Conservation (phyloP, 2,797 vertebrate species). For the Astyanax mexicanus region DNA sequence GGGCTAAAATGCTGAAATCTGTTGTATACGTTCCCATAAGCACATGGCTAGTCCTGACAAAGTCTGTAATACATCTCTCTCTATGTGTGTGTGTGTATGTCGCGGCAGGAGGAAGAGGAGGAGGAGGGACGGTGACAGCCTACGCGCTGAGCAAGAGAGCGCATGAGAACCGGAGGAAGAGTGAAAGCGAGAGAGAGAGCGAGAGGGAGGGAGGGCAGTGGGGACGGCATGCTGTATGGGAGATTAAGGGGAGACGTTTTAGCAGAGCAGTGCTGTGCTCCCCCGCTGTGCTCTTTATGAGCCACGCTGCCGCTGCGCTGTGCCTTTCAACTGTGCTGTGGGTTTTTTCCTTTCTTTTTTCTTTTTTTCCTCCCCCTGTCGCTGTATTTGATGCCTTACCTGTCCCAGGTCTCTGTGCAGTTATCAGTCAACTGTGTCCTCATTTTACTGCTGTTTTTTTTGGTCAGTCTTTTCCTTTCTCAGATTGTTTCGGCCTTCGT, state of each 20-base stretch:
- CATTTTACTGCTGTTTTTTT: background rate
- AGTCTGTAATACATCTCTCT: background rate
- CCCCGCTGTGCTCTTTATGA: conserved; percentile 53
- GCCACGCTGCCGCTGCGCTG: conserved; percentile 36
- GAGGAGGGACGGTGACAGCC: conserved; percentile 37
- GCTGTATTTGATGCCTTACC: background rate
- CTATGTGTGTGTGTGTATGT: conserved; percentile 10
- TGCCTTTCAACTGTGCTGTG: conserved; percentile 5
- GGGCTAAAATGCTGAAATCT: too few relatives aligned
- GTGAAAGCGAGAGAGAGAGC: background rate
- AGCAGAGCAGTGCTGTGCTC: conserved; percentile 45
- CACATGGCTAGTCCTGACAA: background rate
- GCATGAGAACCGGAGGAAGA: conserved; percentile 1
- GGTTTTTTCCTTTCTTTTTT: background rate
- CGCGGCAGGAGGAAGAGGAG: background rate
- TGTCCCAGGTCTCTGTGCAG: background rate
- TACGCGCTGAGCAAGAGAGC: conserved; percentile 40
- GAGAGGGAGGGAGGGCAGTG: background rate
- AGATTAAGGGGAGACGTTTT: conserved; percentile 58
- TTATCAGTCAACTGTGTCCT: background rate
- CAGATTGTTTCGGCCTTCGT: background rate
- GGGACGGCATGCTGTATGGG: conserved; percentile 36
- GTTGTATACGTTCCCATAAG: too few relatives aligned
- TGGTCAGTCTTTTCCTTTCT: too few relatives aligned
- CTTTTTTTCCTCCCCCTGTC: background rate